Conservation (phyloP, 2,113 vertebrate species). For the Antigone vipio region DNA sequence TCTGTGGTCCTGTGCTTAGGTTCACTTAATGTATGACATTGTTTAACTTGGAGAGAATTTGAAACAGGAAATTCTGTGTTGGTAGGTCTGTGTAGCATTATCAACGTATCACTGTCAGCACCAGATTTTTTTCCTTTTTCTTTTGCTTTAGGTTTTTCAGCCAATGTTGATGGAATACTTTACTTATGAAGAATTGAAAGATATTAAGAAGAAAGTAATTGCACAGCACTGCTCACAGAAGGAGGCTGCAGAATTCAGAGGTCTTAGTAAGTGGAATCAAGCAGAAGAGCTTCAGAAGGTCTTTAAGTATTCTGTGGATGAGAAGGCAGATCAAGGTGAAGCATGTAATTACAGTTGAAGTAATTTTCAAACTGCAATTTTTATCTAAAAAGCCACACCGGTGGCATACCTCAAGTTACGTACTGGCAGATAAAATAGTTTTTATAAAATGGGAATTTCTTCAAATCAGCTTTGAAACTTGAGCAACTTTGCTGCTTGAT, state of each 20-base stretch:
- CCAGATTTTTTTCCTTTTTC: background rate
- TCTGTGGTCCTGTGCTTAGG: background rate
- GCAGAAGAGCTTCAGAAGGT: slow-evolving; percentile 91
- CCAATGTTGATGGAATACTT: slow-evolving; percentile 99
- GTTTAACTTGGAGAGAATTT: background rate
- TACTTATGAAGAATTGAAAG: slow-evolving; percentile 95
- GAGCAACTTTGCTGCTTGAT: background rate
- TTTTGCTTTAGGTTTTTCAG: slow-evolving; percentile 89
- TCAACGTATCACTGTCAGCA: background rate
- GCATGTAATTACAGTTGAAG: background rate
- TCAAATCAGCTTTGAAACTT: background rate
- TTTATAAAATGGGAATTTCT: background rate
- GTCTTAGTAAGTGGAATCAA: slow-evolving; percentile 88
- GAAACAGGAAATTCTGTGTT: background rate
- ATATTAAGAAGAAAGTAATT: slow-evolving; percentile 97
- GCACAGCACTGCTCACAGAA: slow-evolving; percentile 91
- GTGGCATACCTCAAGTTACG: background rate
- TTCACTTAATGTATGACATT: background rate
- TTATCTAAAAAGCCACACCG: background rate
- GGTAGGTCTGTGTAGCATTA: background rate
- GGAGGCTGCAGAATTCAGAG: slow-evolving; percentile 84
- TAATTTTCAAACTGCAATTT: background rate
- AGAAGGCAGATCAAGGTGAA: slow-evolving; percentile 90
- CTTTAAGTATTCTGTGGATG: slow-evolving; percentile 93
- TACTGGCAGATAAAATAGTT: background rate